Evolutionary conservation across 2,888 invertebrate genomes (phyloP), one percentile per base, ranked within the genome.

Genomic region (Theodoxus fluviatilis): DNA sequence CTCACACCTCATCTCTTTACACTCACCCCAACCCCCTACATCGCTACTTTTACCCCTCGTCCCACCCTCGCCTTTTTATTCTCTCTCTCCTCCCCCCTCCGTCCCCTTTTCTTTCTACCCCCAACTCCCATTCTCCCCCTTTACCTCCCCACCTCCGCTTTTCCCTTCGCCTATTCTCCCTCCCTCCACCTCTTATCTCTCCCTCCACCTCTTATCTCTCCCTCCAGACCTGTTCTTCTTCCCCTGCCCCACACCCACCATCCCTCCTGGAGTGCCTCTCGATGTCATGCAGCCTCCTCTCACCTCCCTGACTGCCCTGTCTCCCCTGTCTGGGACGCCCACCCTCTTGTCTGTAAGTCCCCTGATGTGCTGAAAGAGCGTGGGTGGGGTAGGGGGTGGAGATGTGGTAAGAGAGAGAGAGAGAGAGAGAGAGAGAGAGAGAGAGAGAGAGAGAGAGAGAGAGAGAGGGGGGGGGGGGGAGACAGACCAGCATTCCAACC

Each of bases 71-170:
- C 18, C 43, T 69, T 31, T 33, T 55, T 25, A 2, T 22, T 3
- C 38, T 61, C 61, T 68, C 40, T 40, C 68, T 40, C 68, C 40
- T 25, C 61, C 68, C 61, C 61, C 43, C 31, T 43, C 47, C 61
- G 18, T 43, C 33, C 33, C 43, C 6, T 61, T n/a, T 25, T 61
- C 3, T 69, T 47, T 49, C 49, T 37, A 33, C 35, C 43, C 22
- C 61, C 35, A 18, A 35, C 47, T 35, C 28, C 63, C 12, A 18
- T 47, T 33, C 47, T 57, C 22, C 38, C 22, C n/a, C 33, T 49
- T 64, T 63, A 28, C 49, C 49, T 35, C 49, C 4, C 2, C 4
- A n/a, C 49, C 35, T 25, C 28, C 18, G 28, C 49, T 64, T n/a
- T 6, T 18, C 25, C 59, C 59, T 28, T 25, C 52, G 18, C 67